Conservation (phyloP, 2,888 invertebrate species). For the Cerastoderma edule region DNA sequence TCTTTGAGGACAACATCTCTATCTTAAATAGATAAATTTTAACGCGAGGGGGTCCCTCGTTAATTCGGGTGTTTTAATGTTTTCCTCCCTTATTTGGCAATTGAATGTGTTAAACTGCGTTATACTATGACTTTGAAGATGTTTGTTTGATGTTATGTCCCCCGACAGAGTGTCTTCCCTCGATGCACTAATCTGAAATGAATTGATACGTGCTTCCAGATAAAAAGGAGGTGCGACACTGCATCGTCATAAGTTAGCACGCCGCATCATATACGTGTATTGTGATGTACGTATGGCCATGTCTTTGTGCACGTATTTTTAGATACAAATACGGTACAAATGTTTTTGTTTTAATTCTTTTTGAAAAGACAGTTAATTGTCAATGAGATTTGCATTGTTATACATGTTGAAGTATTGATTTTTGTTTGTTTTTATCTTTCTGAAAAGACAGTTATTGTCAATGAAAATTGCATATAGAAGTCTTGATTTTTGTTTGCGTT, state of each 20-base stretch:
- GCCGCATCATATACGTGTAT: background rate
- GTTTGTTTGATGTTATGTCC: conserved; percentile 14
- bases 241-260: background rate
- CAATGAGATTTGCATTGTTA: no score
- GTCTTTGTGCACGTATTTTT: background rate
- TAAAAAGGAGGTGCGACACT: no score
- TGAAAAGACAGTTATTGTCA: no score
- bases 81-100: conserved; percentile 19
- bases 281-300: background rate
- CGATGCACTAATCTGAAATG: background rate
- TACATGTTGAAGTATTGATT: no score
- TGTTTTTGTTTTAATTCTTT: no score
- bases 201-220: no score
- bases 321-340: no score
- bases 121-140: conserved; percentile 20
- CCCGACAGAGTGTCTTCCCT: background rate
- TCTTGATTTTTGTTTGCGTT: no score
- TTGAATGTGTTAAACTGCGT: conserved; percentile 22
- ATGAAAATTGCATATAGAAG: no score
- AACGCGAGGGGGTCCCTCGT: conserved; percentile 11
- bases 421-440: no score
- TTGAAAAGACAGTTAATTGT: no score
- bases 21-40: conserved; percentile 21
- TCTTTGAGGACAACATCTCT: conserved; percentile 5
- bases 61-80: conserved; percentile 25